Evolutionary conservation across 2,888 invertebrate genomes (phyloP), one percentile per base, ranked within the genome.

Genomic region (Ectobius pallidus): DNA sequence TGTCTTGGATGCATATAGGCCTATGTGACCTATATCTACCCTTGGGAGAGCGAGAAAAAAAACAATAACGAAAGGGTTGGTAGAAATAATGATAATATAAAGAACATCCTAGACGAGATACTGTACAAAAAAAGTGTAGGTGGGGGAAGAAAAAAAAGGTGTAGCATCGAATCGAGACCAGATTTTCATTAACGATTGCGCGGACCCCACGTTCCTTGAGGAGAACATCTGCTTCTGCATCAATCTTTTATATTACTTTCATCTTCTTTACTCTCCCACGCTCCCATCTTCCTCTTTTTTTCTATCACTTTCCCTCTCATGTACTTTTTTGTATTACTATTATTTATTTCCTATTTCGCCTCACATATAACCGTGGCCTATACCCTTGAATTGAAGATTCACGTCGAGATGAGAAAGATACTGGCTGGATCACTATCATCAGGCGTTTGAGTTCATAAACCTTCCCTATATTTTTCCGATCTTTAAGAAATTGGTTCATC

Each of bases 171-270:
- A 4, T 58, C 30, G 44, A 34, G 25, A 27, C 44, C 65, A 65
- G 65, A 65, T 65, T 42, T 65, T 65, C 65, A 65, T 65, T 65
- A 65, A 65, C n/a, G 65, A 65, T 65, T 65, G 32, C 42, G 25
- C 39, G 3, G 18, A 25, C 18, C 46, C 58, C 58, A 30, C 16
- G 42, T n/a, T 16, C 44, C 39, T 39, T 65, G 14, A 22, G 16
- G 25, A 44, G 25, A 65, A 65, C 65, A 65, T 65, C 65, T 65
- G 65, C 65, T 44, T 44, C 65, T 22, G 44, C 25, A 65, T 65
- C 65, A 22, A n/a, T 63, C 42, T 65, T 65, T 42, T 42, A 42
- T 42, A 27, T 18, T 65, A 42, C 22, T 58, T 58, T 30, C 58
- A 32, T 58, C 58, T 58, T 16, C 27, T 2, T 58, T 25, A n/a